Evolutionary conservation across 2,888 invertebrate genomes (phyloP).

Genomic region (Oligia fasciuncula): DNA sequence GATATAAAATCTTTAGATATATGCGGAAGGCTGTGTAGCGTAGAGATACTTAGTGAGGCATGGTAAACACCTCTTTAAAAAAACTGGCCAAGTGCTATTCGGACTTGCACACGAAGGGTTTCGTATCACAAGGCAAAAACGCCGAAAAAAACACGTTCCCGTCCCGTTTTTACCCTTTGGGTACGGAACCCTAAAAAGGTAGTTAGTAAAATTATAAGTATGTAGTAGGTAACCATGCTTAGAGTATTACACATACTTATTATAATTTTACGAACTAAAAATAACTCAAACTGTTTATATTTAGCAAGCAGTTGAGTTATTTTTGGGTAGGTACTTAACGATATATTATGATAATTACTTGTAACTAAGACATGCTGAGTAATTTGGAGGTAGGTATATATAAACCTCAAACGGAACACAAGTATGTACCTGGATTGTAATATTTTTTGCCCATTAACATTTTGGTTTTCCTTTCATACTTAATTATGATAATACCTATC

Average conservation of each 20-base stretch:
- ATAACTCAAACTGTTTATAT: no score
- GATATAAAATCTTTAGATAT: neutral
- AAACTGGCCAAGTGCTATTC: no score
- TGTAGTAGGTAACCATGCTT: neutral
- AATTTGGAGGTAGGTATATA: slow-evolving; percentile 24
- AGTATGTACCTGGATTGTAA: slow-evolving; percentile 3
- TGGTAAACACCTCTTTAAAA: neutral
- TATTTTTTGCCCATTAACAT: slow-evolving; percentile 41
- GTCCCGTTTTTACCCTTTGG: no score
- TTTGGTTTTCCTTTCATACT: slow-evolving; percentile 39
- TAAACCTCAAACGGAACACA: slow-evolving; percentile 22
- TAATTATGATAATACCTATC: neutral
- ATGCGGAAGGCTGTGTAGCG: neutral
- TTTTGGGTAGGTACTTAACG: neutral
- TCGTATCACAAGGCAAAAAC: no score
- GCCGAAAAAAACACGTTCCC: no score
- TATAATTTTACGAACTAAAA: neutral
- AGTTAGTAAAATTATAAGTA: neutral
- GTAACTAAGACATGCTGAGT: slow-evolving; percentile 7
- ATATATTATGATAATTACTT: slow-evolving; percentile 30
- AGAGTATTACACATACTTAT: no score
- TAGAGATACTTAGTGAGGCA: neutral
- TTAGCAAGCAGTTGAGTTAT: neutral
- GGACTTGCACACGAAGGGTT: no score
- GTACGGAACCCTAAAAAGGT: neutral